Percentiles rank a stretch among this genome's conserved stretches.
Conservation (phyloP, 2,797 vertebrate species). For the Orestias chungarensis region DNA sequence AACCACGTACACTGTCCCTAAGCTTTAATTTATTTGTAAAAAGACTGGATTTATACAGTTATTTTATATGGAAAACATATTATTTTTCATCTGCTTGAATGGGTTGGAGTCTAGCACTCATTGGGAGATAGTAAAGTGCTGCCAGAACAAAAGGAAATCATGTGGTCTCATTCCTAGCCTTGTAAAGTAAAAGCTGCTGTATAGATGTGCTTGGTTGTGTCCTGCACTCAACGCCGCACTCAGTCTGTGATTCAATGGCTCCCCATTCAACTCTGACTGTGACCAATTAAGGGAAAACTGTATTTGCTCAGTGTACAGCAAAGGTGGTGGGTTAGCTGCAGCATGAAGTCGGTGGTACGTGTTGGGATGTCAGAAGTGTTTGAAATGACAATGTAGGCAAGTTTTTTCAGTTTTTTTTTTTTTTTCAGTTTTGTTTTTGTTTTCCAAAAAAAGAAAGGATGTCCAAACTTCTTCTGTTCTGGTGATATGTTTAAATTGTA, state of each 20-base stretch:
- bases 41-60: not conserved
- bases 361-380: not conserved
- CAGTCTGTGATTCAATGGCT: conserved; percentile 28
- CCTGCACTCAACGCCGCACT: conserved; percentile 34
- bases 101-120: not conserved
- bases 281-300: conserved; percentile 58
- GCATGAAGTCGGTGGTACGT: conserved; percentile 20
- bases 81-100: not conserved
- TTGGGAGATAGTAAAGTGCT: conserved; percentile 17
- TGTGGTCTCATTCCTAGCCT: conserved; percentile 48
- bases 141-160: conserved; percentile 22
- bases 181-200: conserved; percentile 65
- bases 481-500: not conserved
- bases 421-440: not conserved
- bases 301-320: conserved; percentile 53
- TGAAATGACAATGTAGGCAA: not conserved
- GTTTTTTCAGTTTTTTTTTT: not conserved
- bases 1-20: not conserved
- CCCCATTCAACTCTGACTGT: conserved; percentile 28
- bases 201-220: conserved; percentile 39
- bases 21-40: not conserved
- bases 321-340: conserved; percentile 33
- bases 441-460: not conserved
- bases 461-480: not conserved
- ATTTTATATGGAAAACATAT: conserved; percentile 8